Percentiles rank a stretch among this genome's conserved stretches.
phyloP scores from a whole-genome alignment of 2,888 invertebrate species.

The Chouioia cunea region DNA sequence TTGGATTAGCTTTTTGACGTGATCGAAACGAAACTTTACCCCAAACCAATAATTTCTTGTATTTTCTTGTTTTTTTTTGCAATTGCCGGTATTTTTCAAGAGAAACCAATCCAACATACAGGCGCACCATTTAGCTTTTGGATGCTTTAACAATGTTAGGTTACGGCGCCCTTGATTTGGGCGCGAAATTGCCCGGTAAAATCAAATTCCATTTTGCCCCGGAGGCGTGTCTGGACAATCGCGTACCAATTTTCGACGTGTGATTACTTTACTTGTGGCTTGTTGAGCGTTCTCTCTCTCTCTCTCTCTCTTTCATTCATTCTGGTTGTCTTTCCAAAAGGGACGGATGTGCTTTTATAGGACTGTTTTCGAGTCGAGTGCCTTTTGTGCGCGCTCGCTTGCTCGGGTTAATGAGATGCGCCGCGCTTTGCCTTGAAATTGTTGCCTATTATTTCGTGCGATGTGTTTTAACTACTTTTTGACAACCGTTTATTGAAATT shows the following conservation, averaged over 20 bases:
- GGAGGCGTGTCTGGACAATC: constrained; percentile 68
- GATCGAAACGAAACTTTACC: too few species aligned
- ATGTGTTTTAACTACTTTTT: too few species aligned
- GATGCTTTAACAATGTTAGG: constrained; percentile 62
- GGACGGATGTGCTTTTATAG: not conserved
- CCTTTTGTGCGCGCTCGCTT: constrained; percentile 5
- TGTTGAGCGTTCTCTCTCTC: constrained; percentile 29
- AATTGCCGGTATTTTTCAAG: too few species aligned
- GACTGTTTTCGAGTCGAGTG: constrained; percentile 7
- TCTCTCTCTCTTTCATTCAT: not conserved
- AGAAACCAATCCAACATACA: too few species aligned
- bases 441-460: too few species aligned
- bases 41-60: too few species aligned
- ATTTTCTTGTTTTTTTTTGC: too few species aligned
- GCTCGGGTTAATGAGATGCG: not conserved
- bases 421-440: too few species aligned
- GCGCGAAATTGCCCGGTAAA: constrained; percentile 68
- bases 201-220: constrained; percentile 67
- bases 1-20: too few species aligned
- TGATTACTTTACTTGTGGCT: constrained; percentile 65
- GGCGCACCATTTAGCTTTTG: too few species aligned
- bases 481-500: too few species aligned
- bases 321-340: not conserved
- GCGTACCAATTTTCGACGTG: constrained; percentile 65
- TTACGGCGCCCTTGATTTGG: constrained; percentile 60